These are phyloP conservation scores for Glareola pratincola DNA, from an alignment of 2,113 vertebrate genomes.

Conservation along the genomic window DNA sequence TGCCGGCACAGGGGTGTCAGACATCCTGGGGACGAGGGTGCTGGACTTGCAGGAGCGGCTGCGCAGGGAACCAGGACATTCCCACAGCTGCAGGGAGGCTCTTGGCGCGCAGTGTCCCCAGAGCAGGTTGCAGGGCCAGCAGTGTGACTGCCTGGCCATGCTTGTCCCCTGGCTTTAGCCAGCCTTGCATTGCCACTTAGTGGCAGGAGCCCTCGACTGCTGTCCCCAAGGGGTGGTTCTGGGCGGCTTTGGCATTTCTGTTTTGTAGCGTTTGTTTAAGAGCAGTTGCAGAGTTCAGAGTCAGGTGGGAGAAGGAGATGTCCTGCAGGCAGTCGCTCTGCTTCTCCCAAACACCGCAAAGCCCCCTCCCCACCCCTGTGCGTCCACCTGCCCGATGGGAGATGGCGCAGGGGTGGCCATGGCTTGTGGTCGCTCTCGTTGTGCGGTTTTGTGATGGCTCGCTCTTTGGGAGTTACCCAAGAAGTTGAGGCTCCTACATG, in stretches of 20 bases:
- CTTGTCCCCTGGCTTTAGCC: background rate
- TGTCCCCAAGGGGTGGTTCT: background rate
- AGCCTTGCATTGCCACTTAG: constrained; percentile 56
- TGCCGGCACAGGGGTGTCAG: background rate
- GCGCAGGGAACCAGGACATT: background rate
- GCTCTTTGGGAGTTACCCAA: background rate
- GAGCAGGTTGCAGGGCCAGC: background rate
- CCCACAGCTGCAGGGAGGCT: background rate
- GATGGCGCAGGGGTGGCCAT: accelerated
- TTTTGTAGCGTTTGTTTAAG: background rate
- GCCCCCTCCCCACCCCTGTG: accelerated
- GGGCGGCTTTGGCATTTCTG: background rate
- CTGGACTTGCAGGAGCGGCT: background rate
- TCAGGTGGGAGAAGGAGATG: background rate
- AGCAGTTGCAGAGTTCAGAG: background rate
- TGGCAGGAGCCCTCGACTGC: background rate
- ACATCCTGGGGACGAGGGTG: background rate
- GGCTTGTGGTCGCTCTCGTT: background rate
- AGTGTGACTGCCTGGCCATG: background rate
- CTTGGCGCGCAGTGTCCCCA: background rate
- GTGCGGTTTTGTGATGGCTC: background rate
- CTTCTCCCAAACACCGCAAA: background rate
- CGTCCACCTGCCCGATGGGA: background rate
- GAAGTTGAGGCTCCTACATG: background rate
- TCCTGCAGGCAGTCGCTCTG: background rate